phyloP scores from a whole-genome alignment of 1,140 invertebrate species.

The Sesamia nonagrioides region DNA sequence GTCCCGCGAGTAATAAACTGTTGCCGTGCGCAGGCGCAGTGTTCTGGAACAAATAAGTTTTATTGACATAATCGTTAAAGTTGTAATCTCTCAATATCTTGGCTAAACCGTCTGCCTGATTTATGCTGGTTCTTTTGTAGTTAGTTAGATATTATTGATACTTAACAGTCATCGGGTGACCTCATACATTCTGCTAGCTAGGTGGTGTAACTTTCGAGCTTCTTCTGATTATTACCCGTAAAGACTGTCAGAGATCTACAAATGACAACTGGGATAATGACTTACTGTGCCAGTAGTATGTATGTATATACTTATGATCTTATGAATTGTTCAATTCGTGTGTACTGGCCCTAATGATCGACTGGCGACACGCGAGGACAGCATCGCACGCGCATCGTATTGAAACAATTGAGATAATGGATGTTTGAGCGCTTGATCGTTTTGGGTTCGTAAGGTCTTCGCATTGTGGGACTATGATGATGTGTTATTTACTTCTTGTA shows the following conservation, averaged over 20 bases:
- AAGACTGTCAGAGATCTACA: no score
- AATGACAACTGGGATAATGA: no score
- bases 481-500: constrained; percentile 36
- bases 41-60: background rate
- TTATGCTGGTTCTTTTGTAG: no score
- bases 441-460: constrained; percentile 37
- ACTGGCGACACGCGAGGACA: constrained; percentile 45
- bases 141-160: no score
- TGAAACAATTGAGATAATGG: constrained; percentile 52
- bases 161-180: no score
- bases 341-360: constrained; percentile 31
- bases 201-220: no score
- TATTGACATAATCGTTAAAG: background rate
- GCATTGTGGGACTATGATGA: constrained; percentile 22
- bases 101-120: no score
- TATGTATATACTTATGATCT: background rate
- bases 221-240: no score
- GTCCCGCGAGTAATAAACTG: background rate
- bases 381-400: constrained; percentile 48
- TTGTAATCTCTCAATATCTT: background rate
- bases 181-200: no score
- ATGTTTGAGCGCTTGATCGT: constrained; percentile 37
- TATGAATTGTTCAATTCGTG: constrained; percentile 4
- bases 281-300: background rate
- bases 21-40: background rate